These are phyloP conservation scores for Zingel zingel DNA, from an alignment of 2,113 vertebrate genomes.

Conservation along the genomic window DNA sequence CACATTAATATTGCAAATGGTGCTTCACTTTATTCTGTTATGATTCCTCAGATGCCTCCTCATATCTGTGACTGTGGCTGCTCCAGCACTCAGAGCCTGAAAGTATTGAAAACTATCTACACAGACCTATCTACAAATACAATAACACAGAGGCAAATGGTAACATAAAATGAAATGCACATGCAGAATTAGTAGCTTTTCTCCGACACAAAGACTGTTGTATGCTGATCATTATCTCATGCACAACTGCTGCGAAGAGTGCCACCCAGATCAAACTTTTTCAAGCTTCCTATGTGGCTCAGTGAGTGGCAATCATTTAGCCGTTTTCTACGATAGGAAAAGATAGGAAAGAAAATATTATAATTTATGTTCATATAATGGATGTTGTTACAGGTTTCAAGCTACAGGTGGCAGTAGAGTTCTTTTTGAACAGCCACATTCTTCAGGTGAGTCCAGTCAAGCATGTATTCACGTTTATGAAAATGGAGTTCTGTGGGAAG, in stretches of 20 bases:
- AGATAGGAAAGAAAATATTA: not conserved
- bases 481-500: slow-evolving; percentile 21
- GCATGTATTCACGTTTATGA: slow-evolving; percentile 30
- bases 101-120: slow-evolving; percentile 31
- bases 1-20: slow-evolving; percentile 49
- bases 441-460: slow-evolving; percentile 4
- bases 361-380: not conserved
- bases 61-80: slow-evolving; percentile 16
- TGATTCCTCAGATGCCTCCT: slow-evolving; percentile 31
- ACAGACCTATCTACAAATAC: slow-evolving; percentile 16
- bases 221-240: not conserved
- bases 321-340: not conserved
- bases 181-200: slow-evolving; percentile 34
- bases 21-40: slow-evolving; percentile 45
- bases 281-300: slow-evolving; percentile 9
- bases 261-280: not conserved
- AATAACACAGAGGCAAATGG: slow-evolving; percentile 19
- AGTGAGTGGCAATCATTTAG: not conserved
- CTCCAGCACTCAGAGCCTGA: not conserved
- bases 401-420: slow-evolving; percentile 61
- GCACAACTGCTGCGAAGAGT: not conserved
- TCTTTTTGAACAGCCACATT: slow-evolving; percentile 9
- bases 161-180: slow-evolving; percentile 32
- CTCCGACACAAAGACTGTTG: slow-evolving; percentile 9
- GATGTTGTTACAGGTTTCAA: slow-evolving; percentile 32